These are phyloP conservation scores for Lethrus apterus DNA, from an alignment of 1,140 invertebrate genomes.

Conservation along the genomic window DNA sequence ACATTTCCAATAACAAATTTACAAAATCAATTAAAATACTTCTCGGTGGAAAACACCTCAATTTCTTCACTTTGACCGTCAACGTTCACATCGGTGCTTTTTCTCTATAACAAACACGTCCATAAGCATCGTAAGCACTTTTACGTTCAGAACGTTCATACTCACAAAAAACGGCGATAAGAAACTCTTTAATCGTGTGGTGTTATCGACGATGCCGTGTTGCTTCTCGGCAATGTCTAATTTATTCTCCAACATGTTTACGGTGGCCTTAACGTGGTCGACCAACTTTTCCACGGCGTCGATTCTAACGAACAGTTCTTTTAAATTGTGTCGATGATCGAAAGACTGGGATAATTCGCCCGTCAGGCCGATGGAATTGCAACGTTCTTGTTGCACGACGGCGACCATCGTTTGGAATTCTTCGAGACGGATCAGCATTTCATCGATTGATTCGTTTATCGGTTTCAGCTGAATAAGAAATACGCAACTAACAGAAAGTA, in stretches of 20 bases:
- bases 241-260: conserved; percentile 33
- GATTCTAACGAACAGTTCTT: conserved; percentile 32
- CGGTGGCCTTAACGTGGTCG: conserved; percentile 32
- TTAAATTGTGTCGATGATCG: conserved; percentile 28
- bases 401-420: conserved; percentile 39
- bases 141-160: conserved; percentile 13
- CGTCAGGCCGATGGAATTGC: conserved; percentile 28
- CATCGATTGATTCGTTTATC: conserved; percentile 35
- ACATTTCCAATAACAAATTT: not conserved
- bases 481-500: conserved; percentile 6
- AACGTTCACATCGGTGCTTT: conserved; percentile 17
- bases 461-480: conserved; percentile 32
- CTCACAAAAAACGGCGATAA: conserved; percentile 39
- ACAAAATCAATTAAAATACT: conserved; percentile 5
- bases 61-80: not conserved
- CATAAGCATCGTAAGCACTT: not conserved
- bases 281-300: conserved; percentile 35
- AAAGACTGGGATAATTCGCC: conserved; percentile 31
- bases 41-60: not conserved
- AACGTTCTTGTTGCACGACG: conserved; percentile 32
- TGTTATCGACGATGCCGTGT: conserved; percentile 27
- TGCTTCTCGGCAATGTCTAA: conserved; percentile 35
- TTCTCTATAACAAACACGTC: conserved; percentile 19
- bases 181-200: conserved; percentile 32
- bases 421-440: conserved; percentile 38